A percentile compares a stretch with the other conserved stretches of the same genome.
Evolutionary conservation across 2,797 vertebrate species (phyloP).

Genomic region (Acanthornis magna): DNA sequence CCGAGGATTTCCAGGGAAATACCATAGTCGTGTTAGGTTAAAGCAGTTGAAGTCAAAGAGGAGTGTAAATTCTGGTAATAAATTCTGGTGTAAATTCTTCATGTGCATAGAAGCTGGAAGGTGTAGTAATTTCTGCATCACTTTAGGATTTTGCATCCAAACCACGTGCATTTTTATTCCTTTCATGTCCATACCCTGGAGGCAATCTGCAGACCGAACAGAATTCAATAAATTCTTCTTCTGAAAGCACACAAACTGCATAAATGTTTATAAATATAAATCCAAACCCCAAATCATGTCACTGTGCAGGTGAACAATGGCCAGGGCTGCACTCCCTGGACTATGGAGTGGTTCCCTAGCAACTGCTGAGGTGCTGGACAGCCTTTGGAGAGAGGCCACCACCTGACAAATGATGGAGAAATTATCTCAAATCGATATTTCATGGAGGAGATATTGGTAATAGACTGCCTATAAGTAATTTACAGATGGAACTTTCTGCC

Average conservation of each 20-base stretch:
- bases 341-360: background rate
- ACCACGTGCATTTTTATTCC: background rate
- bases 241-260: background rate
- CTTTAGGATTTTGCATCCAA: background rate
- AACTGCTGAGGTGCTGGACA: background rate
- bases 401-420: background rate
- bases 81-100: too few species aligned
- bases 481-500: background rate
- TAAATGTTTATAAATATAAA: background rate
- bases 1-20: background rate
- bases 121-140: background rate
- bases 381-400: background rate
- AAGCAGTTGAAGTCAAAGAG: background rate
- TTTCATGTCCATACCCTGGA: background rate
- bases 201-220: background rate
- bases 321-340: background rate
- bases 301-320: background rate
- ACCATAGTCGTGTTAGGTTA: background rate
- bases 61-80: background rate
- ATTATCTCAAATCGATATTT: background rate
- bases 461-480: background rate
- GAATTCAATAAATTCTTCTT: background rate
- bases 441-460: background rate
- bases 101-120: background rate
- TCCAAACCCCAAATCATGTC: background rate